phyloP scores from a whole-genome alignment of 2,113 vertebrate species.

The Panurus biarmicus region DNA sequence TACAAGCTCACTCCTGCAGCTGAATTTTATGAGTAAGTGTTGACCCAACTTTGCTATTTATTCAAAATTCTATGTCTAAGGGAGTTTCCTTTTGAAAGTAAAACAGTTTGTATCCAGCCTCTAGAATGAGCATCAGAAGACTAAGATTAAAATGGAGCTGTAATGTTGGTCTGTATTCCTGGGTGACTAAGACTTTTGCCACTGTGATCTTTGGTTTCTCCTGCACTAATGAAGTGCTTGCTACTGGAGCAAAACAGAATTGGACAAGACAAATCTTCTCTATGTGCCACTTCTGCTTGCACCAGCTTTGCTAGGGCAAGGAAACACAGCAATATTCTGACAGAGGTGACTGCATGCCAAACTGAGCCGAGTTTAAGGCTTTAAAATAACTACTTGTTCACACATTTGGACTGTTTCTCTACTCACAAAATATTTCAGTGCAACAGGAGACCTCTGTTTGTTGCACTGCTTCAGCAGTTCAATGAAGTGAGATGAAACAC shows the following conservation, averaged over 20 bases:
- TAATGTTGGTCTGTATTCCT: not conserved
- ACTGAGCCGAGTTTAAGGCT: not conserved
- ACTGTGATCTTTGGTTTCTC: not conserved
- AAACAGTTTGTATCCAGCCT: not conserved
- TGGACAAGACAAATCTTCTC: not conserved
- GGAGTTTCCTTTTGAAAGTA: not conserved
- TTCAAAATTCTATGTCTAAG: not conserved
- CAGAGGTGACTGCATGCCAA: not conserved
- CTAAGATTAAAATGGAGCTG: not conserved
- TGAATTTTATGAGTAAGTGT: conserved; percentile 96
- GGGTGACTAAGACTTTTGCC: not conserved
- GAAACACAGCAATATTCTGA: not conserved
- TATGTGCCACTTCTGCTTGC: not conserved
- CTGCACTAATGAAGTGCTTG: not conserved
- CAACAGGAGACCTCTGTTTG: not conserved
- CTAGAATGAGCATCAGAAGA: not conserved
- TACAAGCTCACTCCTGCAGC: conserved; percentile 92
- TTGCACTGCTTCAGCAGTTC: not conserved
- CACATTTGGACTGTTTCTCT: not conserved
- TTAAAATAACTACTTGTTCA: not conserved
- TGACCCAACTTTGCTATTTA: not conserved
- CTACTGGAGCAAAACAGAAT: not conserved
- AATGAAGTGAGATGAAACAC: not conserved
- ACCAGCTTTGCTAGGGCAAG: not conserved
- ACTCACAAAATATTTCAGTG: not conserved